Evolutionary conservation across 2,113 vertebrate species (phyloP), one percentile per base, ranked within the genome.

Genomic region (Picathartes gymnocephalus): DNA sequence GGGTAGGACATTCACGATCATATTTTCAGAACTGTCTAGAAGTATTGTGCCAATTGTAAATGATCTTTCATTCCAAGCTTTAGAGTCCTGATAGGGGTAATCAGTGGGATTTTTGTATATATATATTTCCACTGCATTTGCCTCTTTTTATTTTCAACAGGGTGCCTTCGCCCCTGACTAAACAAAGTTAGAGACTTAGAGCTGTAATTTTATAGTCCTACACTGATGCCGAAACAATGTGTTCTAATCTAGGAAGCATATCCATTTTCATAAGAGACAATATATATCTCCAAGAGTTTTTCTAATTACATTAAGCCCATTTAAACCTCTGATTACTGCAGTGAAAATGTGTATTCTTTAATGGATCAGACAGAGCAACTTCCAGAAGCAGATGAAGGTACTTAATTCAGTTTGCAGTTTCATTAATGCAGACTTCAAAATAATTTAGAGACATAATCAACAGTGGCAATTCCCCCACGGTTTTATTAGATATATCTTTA

Each of bases 351-450:
- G 53, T 70, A 51, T 84, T 92, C 90, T 90, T 95, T 85, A 96
- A 69, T 4, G 3, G 37, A 81, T 93, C 77, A 93, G 50, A 81
- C 28, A 87, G 22, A 81, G 10, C 57, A 62, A 24, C 65, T 95
- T 94, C 56, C n/a, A 93, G 68, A 94, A 90, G 48, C 48, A 84
- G 61, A 84, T 33, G n/a, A 92, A 90, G 17, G 39, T 64, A 81
- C 51, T 95, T 95, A 95, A 93, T 91, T 94, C 45, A 85, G 40
- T 92, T 95, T 95, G 65, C 27, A 85, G 50, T 90, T 91, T 86
- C 89, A 94, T 84, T 97, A 92, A 61, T 65, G 57, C 40, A 89
- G 37, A 45, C 61, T 93, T 95, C 84, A 95, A 91, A 91, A 96
- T 89, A 91, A 92, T 92, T 92, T 79, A 89, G 73, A 60, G 25